phyloP scores from a whole-genome alignment of 35 echinoderm and acorn worm genomes.

The Strongylocentrotus purpuratus region DNA sequence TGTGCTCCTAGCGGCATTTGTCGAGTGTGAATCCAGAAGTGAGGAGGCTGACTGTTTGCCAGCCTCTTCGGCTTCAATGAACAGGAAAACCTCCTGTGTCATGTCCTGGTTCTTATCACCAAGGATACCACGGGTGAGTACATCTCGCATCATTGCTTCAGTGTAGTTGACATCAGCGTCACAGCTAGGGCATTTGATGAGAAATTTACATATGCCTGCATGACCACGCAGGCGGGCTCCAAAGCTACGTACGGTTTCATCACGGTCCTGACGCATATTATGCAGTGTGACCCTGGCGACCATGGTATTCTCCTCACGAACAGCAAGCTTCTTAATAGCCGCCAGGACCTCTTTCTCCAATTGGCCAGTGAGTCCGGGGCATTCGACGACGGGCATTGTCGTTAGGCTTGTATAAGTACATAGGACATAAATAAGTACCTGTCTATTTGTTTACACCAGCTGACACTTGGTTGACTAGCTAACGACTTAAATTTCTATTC shows the following conservation, averaged over 20 bases:
- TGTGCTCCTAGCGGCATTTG: neutral
- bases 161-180: conserved; percentile 44
- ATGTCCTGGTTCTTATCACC: conserved; percentile 64
- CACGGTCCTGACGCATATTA: conserved; percentile 61
- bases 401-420: neutral
- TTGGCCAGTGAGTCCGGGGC: conserved; percentile 51
- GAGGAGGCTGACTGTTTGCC: conserved; percentile 45
- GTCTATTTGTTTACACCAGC: neutral
- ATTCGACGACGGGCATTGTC: neutral
- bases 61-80: conserved; percentile 60
- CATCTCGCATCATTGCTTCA: conserved; percentile 57
- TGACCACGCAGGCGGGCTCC: conserved; percentile 46
- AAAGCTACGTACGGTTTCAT: conserved; percentile 47
- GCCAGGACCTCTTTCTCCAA: conserved; percentile 42
- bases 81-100: conserved; percentile 50
- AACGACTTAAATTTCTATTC: no score
- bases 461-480: no score
- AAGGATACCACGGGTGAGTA: conserved; percentile 40
- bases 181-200: conserved; percentile 29
- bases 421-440: neutral
- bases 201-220: conserved; percentile 34
- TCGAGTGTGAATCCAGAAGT: conserved; percentile 22
- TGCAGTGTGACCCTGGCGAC: conserved; percentile 51
- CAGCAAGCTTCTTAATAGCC: conserved; percentile 47
- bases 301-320: conserved; percentile 62